Base-by-base conservation (phyloP, 1,140 invertebrate species). In the Drosophila navojoa region DNA sequence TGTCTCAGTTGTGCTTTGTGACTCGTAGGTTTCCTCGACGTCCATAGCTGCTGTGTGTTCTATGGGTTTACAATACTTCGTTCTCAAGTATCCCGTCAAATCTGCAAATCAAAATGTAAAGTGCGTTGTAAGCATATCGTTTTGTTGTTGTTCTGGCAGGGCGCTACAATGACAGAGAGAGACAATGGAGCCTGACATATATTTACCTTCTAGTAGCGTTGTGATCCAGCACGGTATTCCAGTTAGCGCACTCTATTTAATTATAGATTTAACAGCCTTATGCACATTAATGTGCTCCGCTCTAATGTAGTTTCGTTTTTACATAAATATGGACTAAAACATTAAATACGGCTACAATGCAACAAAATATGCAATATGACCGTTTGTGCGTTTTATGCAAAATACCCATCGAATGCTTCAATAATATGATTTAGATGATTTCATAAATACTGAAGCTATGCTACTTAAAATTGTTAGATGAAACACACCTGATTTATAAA, bases 1-100 rank as follows among this genome's bases (percentile, higher is more conserved):
- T 58, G 73, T 64, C 69, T 71, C 84, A 38, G 79, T 62, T 49
- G 79, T 54, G 58, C 61, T 81, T 66, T 68, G 74, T 69, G 78
- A 74, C 60, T 90, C 85, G 66, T 76, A 85, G 32, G 71, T 90
- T 63, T 90, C 85, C 67, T 90, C 85, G 54, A 90, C 85, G 58
- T 90, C 85, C 85, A 90, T 90, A 25, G 38, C 57, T 67, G 25
- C 42, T 49, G 38, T 55, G 7, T 55, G 45, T 54, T 67, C 40
- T 35, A 22, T 71, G 27, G 47, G 13, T 47, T 40, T 72, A 32
- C 40, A 15, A 62, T 64, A 57, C 40, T 35, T 45, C 44, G 44
- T 35, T 45, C 35, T 47, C 6, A 35, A 45, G 15, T 44, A 58
- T 45, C 59, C 38, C 42, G 27, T 59, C 64, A 25, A 13, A 67